phyloP scores from a whole-genome alignment of 2,888 invertebrate species.

The Leptinotarsa rubiginosa region DNA sequence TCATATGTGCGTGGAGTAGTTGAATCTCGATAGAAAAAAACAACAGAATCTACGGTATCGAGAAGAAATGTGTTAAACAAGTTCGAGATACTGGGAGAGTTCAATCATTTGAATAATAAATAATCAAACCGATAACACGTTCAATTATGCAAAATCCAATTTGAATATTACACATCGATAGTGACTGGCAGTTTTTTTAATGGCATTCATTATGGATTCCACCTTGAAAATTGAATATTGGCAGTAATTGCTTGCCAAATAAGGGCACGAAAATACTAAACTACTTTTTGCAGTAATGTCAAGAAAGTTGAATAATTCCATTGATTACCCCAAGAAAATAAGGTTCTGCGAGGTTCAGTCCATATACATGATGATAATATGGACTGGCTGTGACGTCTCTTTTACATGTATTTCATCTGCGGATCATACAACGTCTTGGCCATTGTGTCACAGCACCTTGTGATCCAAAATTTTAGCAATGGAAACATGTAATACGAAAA shows the following conservation, averaged over 20 bases:
- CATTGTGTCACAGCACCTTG: too few species aligned
- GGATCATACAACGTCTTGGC: too few species aligned
- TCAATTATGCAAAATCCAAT: conserved; percentile 20
- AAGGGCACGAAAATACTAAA: conserved; percentile 12
- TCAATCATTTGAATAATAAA: background rate
- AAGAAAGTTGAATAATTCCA: background rate
- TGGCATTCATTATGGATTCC: conserved; percentile 9
- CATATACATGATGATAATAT: too few species aligned
- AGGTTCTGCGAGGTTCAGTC: too few species aligned
- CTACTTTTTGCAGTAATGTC: background rate
- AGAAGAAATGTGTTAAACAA: conserved; percentile 22
- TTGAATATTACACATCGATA: conserved; percentile 19
- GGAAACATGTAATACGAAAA: too few species aligned
- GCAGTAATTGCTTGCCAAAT: background rate
- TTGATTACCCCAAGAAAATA: too few species aligned
- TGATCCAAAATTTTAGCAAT: too few species aligned
- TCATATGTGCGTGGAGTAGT: too few species aligned
- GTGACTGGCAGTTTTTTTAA: conserved; percentile 20
- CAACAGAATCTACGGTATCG: background rate
- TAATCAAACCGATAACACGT: conserved; percentile 12
- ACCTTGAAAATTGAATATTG: conserved; percentile 13
- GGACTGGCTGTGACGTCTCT: too few species aligned
- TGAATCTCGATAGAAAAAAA: background rate
- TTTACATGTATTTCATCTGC: too few species aligned
- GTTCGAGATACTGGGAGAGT: conserved; percentile 4